Percentiles rank a stretch among this genome's conserved stretches.
Conservation (phyloP, 2,797 vertebrate species). For the Todus mexicanus region DNA sequence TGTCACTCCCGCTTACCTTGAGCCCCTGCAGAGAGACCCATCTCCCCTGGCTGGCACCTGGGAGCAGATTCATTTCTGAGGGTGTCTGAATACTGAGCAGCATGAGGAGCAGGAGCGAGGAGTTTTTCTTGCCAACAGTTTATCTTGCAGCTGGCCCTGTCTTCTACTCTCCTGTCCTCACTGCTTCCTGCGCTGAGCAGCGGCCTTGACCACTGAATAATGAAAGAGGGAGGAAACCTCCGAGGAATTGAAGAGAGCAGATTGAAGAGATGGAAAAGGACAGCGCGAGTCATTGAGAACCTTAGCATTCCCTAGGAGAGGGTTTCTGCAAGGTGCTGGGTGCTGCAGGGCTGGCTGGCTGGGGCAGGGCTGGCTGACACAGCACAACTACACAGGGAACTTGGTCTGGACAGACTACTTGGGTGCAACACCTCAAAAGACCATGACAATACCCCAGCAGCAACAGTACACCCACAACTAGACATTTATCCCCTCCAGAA, state of each 20-base stretch:
- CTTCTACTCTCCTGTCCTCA: not conserved
- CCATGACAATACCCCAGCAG: rapidly evolving
- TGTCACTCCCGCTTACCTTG: not conserved
- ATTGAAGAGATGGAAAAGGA: not conserved
- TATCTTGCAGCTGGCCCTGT: not conserved
- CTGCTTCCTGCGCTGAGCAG: not conserved
- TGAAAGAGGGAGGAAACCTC: not conserved
- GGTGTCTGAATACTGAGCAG: not conserved
- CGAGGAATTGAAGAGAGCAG: not conserved
- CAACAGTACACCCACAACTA: not conserved
- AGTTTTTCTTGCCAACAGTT: not conserved
- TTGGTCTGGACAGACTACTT: no score
- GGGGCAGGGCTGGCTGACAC: not conserved
- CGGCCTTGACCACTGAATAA: not conserved
- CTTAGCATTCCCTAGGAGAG: not conserved
- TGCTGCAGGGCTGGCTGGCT: not conserved
- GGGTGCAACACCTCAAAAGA: not conserved
- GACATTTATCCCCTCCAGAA: not conserved
- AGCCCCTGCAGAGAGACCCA: not conserved
- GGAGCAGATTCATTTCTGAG: not conserved
- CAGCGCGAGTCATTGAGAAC: not conserved
- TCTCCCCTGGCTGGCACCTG: not conserved
- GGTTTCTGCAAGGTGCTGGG: not conserved
- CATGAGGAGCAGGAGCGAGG: not conserved
- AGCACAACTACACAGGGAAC: not conserved